phyloP scores from a whole-genome alignment of 2,888 invertebrate species.

The Thalpophila matura region DNA sequence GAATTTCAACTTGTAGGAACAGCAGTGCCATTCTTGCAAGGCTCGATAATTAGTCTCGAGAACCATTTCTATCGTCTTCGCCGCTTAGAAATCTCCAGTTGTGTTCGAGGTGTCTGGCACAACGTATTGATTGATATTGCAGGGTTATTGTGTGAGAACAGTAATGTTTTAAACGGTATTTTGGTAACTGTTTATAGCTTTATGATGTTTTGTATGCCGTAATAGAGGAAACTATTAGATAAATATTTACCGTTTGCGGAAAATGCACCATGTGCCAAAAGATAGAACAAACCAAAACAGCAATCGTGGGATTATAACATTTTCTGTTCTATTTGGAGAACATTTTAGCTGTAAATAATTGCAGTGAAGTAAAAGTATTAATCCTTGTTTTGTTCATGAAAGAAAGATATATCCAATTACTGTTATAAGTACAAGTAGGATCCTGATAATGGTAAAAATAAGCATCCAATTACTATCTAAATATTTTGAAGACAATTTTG shows the following conservation, averaged over 20 bases:
- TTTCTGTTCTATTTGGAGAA: too few relatives aligned
- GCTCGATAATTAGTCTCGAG: slow-evolving; percentile 61
- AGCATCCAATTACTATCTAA: slow-evolving; percentile 1
- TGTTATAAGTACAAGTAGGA: not conserved
- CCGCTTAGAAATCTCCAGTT: slow-evolving; percentile 36
- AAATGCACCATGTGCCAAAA: too few relatives aligned
- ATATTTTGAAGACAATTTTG: slow-evolving; percentile 21
- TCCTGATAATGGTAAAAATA: not conserved
- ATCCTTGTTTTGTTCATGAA: not conserved
- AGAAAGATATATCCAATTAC: not conserved
- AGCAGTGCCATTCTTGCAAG: slow-evolving; percentile 64
- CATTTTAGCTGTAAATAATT: too few relatives aligned
- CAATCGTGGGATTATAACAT: too few relatives aligned
- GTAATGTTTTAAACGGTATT: slow-evolving; percentile 2
- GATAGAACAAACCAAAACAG: too few relatives aligned
- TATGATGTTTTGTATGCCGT: not conserved
- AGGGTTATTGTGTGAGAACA: slow-evolving; percentile 7
- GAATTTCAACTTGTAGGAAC: slow-evolving; percentile 76
- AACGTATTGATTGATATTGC: slow-evolving; percentile 41
- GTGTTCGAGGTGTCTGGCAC: slow-evolving; percentile 28
- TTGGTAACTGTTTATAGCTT: not conserved
- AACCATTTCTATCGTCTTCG: slow-evolving; percentile 34
- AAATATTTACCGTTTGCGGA: too few relatives aligned
- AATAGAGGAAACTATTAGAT: not conserved
- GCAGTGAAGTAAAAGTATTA: not conserved